These are phyloP conservation scores for Salvelinus namaycush DNA, from an alignment of 2,113 vertebrate species.

Conservation along the genomic window DNA sequence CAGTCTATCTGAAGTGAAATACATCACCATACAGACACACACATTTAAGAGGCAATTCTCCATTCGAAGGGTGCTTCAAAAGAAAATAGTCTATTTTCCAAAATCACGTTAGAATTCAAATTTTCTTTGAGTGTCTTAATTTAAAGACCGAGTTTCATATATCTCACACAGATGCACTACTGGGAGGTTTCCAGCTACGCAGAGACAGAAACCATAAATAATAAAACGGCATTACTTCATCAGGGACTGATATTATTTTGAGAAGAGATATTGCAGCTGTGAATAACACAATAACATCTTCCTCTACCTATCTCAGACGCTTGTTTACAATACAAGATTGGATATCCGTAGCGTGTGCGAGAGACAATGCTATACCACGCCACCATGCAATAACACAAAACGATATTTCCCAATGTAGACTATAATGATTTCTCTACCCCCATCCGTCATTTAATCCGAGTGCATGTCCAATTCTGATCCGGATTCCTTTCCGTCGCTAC, in stretches of 20 bases:
- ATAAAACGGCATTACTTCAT: conserved; percentile 69
- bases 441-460: conserved; percentile 73
- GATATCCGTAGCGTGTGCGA: conserved; percentile 59
- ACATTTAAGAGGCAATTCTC: conserved; percentile 10
- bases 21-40: not conserved
- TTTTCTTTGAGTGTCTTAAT: conserved; percentile 41
- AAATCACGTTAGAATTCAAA: conserved; percentile 61
- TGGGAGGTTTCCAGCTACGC: conserved; percentile 34
- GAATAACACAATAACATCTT: conserved; percentile 53
- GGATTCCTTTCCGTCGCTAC: conserved; percentile 58
- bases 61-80: conserved; percentile 41
- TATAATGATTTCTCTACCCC: conserved; percentile 73
- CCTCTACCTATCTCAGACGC: conserved; percentile 33
- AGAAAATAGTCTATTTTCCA: conserved; percentile 50
- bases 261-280: conserved; percentile 64
- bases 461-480: conserved; percentile 72
- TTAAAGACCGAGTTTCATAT: conserved; percentile 59
- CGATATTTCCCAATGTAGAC: conserved; percentile 64
- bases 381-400: conserved; percentile 61
- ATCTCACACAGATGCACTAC: conserved; percentile 48
- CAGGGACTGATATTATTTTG: conserved; percentile 71
- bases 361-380: conserved; percentile 58
- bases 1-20: not conserved
- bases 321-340: conserved; percentile 67
- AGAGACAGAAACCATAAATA: conserved; percentile 55